A percentile compares a stretch with the other conserved stretches of the same genome.
Evolutionary conservation across 2,888 invertebrate genomes (phyloP).

Genomic region (Tridacna gigas): DNA sequence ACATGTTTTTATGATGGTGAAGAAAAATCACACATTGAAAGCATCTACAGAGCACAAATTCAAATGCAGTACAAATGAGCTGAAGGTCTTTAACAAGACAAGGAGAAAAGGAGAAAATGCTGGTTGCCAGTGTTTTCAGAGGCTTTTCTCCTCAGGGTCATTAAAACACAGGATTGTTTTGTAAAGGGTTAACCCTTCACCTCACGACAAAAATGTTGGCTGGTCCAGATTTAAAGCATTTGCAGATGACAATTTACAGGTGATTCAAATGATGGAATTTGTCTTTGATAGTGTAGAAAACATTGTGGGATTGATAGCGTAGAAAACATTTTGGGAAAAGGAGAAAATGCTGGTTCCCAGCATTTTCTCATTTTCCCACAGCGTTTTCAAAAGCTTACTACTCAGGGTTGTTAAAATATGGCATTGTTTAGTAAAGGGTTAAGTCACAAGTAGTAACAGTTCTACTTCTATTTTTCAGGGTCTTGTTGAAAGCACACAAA

Average conservation of each 20-base stretch:
- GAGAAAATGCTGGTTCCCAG: background rate
- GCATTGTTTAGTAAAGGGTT: no score
- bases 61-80: no score
- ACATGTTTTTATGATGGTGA: no score
- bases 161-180: background rate
- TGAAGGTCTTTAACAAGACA: no score
- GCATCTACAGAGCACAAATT: no score
- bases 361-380: constrained; percentile 5
- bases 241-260: background rate
- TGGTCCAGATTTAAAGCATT: background rate
- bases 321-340: background rate
- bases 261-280: no score
- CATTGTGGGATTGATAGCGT: background rate
- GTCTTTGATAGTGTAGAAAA: background rate
- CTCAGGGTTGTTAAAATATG: background rate
- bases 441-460: no score
- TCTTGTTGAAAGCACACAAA: constrained; percentile 82
- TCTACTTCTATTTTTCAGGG: constrained; percentile 72
- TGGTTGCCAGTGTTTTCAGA: no score
- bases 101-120: no score
- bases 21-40: no score
- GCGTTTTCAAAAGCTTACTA: background rate
- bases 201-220: background rate
- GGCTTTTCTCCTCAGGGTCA: no score
- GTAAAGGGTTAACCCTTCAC: background rate